Conservation (phyloP, 1,140 invertebrate species). For the Tenebrio molitor region DNA sequence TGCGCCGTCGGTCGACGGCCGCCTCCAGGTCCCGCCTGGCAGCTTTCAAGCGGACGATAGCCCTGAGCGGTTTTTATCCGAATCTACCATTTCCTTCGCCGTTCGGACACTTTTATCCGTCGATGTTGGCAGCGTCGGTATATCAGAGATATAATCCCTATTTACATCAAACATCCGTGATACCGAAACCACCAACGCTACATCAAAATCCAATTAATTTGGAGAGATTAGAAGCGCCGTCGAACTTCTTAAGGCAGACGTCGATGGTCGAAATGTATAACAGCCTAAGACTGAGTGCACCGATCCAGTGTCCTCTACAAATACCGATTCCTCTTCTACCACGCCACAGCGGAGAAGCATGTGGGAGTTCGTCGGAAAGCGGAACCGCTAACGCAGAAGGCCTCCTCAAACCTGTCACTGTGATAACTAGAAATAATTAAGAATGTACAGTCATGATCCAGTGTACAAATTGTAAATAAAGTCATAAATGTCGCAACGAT, state of each 20-base stretch:
- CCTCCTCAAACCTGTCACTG: constrained; percentile 63
- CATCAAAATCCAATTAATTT: constrained; percentile 48
- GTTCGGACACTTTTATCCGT: constrained; percentile 51
- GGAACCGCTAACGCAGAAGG: constrained; percentile 53
- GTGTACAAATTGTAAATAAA: constrained; percentile 39
- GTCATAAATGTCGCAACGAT: neutral
- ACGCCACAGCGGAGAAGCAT: constrained; percentile 39
- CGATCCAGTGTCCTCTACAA: constrained; percentile 58
- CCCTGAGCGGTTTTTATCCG: constrained; percentile 69
- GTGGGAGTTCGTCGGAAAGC: constrained; percentile 34
- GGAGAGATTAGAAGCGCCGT: constrained; percentile 49
- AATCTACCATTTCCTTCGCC: constrained; percentile 66
- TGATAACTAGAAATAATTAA: constrained; percentile 62
- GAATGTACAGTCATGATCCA: neutral
- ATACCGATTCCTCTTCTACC: constrained; percentile 53
- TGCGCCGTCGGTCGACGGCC: constrained; percentile 88
- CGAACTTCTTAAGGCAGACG: constrained; percentile 53
- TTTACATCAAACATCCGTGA: constrained; percentile 51
- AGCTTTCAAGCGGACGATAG: constrained; percentile 83
- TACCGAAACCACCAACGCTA: constrained; percentile 56
- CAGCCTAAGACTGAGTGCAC: constrained; percentile 55
- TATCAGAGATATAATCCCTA: constrained; percentile 63
- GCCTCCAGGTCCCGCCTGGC: constrained; percentile 88
- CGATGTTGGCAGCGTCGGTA: constrained; percentile 59
- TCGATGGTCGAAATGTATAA: constrained; percentile 61